Conservation (phyloP, 2,888 invertebrate genomes). For the Ichneumoninae sp. region DNA sequence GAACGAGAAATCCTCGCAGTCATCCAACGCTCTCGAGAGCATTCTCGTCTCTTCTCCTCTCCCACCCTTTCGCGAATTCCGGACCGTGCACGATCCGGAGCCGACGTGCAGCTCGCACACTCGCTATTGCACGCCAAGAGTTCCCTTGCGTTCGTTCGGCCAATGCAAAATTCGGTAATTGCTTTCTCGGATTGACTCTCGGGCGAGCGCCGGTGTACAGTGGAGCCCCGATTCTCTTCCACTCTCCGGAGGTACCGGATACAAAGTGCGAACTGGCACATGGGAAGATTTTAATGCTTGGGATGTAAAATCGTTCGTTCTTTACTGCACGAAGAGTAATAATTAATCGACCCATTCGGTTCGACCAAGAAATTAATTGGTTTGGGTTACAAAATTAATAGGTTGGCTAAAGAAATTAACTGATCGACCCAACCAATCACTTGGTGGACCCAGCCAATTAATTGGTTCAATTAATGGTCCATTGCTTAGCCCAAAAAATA, state of each 20-base stretch:
- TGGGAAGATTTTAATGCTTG: not conserved
- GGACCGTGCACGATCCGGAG: not conserved
- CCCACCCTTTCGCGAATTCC: not conserved
- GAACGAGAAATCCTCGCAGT: not conserved
- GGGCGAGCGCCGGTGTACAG: constrained; percentile 65
- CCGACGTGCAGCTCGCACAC: not conserved
- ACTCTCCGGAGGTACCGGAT: not conserved
- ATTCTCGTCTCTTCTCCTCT: not conserved
- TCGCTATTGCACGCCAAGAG: not conserved
- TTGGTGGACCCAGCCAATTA: too few species aligned
- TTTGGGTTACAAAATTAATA: not conserved
- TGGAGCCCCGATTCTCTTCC: not conserved
- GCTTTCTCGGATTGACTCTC: constrained; percentile 76
- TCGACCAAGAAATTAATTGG: not conserved
- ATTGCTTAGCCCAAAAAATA: too few species aligned
- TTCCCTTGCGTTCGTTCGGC: constrained; percentile 7
- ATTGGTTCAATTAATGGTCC: too few species aligned
- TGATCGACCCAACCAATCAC: too few species aligned
- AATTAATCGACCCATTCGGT: not conserved
- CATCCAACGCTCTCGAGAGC: not conserved
- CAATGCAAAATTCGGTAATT: constrained; percentile 78
- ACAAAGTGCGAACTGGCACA: not conserved
- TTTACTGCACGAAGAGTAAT: not conserved
- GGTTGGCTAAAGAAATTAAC: not conserved
- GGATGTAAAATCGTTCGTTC: not conserved